Percentiles rank a stretch among this genome's conserved stretches.
Evolutionary conservation across 2,888 invertebrate species (phyloP).

Genomic region (Lasioglossum vierecki): DNA sequence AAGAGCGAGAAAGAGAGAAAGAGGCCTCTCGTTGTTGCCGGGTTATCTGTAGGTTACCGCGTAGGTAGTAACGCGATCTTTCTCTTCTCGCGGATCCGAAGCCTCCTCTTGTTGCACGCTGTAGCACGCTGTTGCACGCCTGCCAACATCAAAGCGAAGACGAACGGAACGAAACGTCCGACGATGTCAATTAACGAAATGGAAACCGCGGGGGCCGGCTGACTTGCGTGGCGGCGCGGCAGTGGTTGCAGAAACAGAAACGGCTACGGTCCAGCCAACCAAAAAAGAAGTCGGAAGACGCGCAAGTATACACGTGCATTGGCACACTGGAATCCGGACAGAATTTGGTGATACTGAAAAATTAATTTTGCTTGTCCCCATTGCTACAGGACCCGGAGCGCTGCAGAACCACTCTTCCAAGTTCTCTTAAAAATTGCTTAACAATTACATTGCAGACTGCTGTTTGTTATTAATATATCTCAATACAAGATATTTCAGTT

Average conservation of each 20-base stretch:
- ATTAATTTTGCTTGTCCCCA: not conserved
- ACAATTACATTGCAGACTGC: not conserved
- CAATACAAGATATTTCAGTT: not conserved
- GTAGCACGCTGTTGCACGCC: constrained; percentile 6
- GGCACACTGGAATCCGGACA: not conserved
- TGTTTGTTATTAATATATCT: not conserved
- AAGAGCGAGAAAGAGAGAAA: not conserved
- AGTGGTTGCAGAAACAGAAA: constrained; percentile 4
- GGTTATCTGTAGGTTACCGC: constrained; percentile 14
- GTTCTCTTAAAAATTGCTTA: too few relatives aligned
- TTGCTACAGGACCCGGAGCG: not conserved
- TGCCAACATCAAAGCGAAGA: constrained; percentile 46
- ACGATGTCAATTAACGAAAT: constrained; percentile 55
- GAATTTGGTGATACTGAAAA: not conserved
- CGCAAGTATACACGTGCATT: not conserved
- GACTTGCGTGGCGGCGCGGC: constrained; percentile 12
- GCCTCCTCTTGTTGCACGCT: not conserved
- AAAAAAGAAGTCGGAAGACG: constrained; percentile 12
- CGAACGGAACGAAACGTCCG: constrained; percentile 29
- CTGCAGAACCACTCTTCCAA: too few relatives aligned
- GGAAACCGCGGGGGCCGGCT: constrained; percentile 36
- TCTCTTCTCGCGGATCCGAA: not conserved
- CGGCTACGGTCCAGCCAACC: not conserved
- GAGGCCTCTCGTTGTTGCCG: constrained; percentile 5
- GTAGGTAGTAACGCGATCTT: constrained; percentile 12